A percentile compares a stretch with the other conserved stretches of the same genome.
phyloP scores from a whole-genome alignment of 53 echinoderm and acorn worm genomes.

The Antedon mediterranea region DNA sequence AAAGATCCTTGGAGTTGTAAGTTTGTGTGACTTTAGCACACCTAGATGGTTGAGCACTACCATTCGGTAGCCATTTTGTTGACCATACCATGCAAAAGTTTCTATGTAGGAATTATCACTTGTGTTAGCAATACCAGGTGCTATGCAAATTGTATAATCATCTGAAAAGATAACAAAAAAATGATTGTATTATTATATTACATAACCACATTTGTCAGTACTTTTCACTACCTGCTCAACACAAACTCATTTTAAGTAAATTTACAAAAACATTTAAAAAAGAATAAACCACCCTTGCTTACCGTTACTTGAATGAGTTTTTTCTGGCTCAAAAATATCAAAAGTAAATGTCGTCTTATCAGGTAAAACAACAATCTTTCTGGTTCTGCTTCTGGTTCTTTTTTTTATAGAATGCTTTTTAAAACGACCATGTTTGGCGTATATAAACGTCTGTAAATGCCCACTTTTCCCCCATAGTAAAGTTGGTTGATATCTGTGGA shows the following conservation, averaged over 20 bases:
- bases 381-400: no score
- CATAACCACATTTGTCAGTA: no score
- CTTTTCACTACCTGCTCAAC: no score
- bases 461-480: slow-evolving; percentile 79
- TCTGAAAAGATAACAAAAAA: slow-evolving; percentile 25
- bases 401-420: slow-evolving; percentile 31
- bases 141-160: slow-evolving; percentile 62
- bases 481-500: slow-evolving; percentile 82
- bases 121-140: slow-evolving; percentile 79
- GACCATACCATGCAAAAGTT: slow-evolving; percentile 53
- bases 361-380: slow-evolving; percentile 40
- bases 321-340: slow-evolving; percentile 77
- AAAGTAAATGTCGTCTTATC: slow-evolving; percentile 78
- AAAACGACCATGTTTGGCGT: slow-evolving; percentile 79
- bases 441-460: slow-evolving; percentile 75
- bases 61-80: slow-evolving; percentile 67
- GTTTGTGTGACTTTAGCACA: slow-evolving; percentile 41
- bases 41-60: slow-evolving; percentile 78
- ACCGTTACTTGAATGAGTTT: slow-evolving; percentile 57
- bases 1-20: slow-evolving; percentile 93
- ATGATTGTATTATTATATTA: no score
- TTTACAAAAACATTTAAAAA: no score
- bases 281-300: slow-evolving; percentile 3
- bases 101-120: slow-evolving; percentile 70
- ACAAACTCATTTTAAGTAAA: no score